phyloP scores from a whole-genome alignment of 2,113 vertebrate species.

The Phocoena sinus region DNA sequence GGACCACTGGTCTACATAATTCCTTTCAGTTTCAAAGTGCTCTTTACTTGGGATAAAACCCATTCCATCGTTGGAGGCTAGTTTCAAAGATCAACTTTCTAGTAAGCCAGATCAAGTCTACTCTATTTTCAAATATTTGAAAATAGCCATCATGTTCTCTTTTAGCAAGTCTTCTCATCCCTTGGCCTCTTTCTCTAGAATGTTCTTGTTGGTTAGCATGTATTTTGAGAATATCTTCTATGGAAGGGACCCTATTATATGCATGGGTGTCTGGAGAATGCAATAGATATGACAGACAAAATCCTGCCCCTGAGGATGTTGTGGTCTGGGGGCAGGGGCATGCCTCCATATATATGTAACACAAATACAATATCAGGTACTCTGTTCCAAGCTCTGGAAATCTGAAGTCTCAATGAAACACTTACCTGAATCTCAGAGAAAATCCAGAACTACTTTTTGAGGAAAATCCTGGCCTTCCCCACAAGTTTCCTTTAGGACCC shows the following conservation, averaged over 20 bases:
- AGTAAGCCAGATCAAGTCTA: background rate
- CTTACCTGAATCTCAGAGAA: background rate
- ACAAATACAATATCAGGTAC: background rate
- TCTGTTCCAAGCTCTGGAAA: background rate
- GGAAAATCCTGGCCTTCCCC: background rate
- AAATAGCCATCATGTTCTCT: background rate
- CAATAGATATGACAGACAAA: background rate
- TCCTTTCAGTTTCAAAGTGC: background rate
- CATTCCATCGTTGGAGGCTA: background rate
- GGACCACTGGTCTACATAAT: background rate
- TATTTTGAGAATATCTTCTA: background rate
- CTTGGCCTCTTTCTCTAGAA: background rate
- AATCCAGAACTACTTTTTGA: background rate
- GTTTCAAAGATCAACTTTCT: background rate
- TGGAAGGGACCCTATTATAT: background rate
- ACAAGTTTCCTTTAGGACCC: background rate
- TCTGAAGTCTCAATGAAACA: background rate
- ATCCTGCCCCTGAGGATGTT: background rate
- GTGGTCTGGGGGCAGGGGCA: background rate
- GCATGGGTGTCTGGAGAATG: background rate
- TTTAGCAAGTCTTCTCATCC: background rate
- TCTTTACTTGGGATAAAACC: background rate
- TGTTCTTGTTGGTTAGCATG: background rate
- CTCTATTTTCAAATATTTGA: background rate
- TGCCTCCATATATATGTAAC: background rate